These are phyloP conservation scores for Coenobita brevimanus DNA, from an alignment of 1,140 invertebrate species.

Conservation along the genomic window DNA sequence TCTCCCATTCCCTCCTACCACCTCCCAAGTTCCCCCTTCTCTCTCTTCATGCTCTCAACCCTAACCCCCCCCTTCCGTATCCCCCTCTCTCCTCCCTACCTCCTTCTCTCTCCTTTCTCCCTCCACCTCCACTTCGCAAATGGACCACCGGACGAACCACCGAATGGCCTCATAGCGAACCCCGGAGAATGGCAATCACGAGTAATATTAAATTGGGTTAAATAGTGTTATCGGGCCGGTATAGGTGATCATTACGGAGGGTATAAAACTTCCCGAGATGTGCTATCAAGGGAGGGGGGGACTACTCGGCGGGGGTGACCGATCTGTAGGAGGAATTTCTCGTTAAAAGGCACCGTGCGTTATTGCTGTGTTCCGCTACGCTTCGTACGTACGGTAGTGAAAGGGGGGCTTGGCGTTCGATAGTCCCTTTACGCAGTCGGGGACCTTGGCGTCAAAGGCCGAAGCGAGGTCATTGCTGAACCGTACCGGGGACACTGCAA, in stretches of 20 bases:
- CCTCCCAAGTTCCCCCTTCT: no score
- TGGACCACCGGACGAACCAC: conserved; percentile 34
- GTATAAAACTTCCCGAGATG: conserved; percentile 44
- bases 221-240: conserved; percentile 36
- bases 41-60: no score
- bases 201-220: conserved; percentile 56
- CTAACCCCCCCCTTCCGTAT: no score
- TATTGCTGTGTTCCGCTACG: neutral
- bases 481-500: no score
- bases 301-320: neutral
- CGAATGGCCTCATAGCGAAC: conserved; percentile 33
- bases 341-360: conserved; percentile 13
- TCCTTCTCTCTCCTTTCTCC: neutral
- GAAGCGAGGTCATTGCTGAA: no score
- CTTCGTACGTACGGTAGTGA: no score
- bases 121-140: neutral
- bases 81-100: neutral
- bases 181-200: conserved; percentile 40
- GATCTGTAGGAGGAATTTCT: neutral
- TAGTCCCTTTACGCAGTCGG: no score
- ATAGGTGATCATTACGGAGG: conserved; percentile 23
- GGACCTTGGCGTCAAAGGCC: no score
- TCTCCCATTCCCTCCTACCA: no score
- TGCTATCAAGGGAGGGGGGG: conserved; percentile 33
- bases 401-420: no score